Conservation (phyloP, 2,888 invertebrate species). For the Ophion ellenae region DNA sequence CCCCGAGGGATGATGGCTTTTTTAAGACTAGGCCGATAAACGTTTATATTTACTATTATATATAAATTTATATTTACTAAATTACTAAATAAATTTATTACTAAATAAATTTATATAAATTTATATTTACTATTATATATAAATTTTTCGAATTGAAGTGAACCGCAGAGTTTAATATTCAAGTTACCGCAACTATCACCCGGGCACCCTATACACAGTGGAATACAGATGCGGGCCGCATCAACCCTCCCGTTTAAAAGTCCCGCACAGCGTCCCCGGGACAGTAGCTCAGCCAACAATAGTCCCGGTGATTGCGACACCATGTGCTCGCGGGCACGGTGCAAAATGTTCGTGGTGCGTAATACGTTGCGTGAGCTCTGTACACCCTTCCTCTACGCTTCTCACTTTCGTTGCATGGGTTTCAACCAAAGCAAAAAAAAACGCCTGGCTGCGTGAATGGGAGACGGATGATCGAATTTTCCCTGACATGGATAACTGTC, state of each 20-base stretch:
- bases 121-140: too few relatives aligned
- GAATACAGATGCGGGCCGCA: background rate
- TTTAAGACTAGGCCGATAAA: too few relatives aligned
- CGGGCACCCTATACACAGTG: too few relatives aligned
- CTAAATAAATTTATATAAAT: too few relatives aligned
- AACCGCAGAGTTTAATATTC: too few relatives aligned
- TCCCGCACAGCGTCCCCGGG: constrained; percentile 56
- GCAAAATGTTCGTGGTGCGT: constrained; percentile 31
- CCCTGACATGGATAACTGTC: constrained; percentile 15
- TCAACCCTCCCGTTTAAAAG: constrained; percentile 62
- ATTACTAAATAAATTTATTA: too few relatives aligned
- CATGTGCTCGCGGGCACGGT: constrained; percentile 44
- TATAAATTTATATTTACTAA: too few relatives aligned
- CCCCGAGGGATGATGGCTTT: too few relatives aligned
- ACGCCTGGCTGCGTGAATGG: constrained; percentile 35
- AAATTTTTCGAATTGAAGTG: too few relatives aligned
- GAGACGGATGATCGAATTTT: constrained; percentile 36
- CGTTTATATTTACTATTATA: too few relatives aligned
- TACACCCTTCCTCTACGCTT: constrained; percentile 47
- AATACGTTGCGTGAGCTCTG: constrained; percentile 46
- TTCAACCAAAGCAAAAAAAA: constrained; percentile 27
- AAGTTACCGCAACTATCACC: too few relatives aligned
- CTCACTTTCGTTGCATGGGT: constrained; percentile 19
- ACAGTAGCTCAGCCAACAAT: constrained; percentile 72
- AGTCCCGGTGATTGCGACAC: constrained; percentile 79